A percentile compares a stretch with the other conserved stretches of the same genome.
Evolutionary conservation across 2,888 invertebrate genomes (phyloP).

Genomic region (Cheilosia vulpina): DNA sequence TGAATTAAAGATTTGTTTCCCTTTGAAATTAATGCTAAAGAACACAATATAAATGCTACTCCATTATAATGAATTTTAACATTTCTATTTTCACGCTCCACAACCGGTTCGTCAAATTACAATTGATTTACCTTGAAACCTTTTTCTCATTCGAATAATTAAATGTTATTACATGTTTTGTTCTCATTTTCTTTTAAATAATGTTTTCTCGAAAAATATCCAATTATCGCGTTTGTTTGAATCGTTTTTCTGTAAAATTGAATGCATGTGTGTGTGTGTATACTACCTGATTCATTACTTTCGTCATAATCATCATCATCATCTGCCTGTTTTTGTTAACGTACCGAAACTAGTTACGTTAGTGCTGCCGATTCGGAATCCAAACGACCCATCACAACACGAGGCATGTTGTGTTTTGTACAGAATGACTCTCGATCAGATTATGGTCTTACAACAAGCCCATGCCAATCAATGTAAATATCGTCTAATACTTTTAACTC

Average conservation of each 20-base stretch:
- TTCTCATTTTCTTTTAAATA: slow-evolving; percentile 2
- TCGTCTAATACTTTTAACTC: neutral
- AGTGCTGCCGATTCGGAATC: slow-evolving; percentile 93
- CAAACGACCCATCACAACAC: slow-evolving; percentile 94
- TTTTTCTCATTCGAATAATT: slow-evolving; percentile 32
- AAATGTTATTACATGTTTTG: neutral
- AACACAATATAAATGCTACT: neutral
- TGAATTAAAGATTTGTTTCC: slow-evolving; percentile 20
- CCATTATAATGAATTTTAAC: slow-evolving; percentile 53
- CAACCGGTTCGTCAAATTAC: slow-evolving; percentile 57
- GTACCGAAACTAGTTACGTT: slow-evolving; percentile 31
- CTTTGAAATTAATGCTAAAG: slow-evolving; percentile 11
- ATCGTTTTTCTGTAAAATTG: slow-evolving; percentile 68
- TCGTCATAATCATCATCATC: slow-evolving; percentile 48
- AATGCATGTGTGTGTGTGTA: slow-evolving; percentile 42
- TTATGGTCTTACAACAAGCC: slow-evolving; percentile 64
- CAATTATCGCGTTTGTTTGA: slow-evolving; percentile 40
- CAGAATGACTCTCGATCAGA: slow-evolving; percentile 84
- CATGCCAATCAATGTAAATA: slow-evolving; percentile 59
- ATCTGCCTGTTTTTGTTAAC: slow-evolving; percentile 26
- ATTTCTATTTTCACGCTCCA: slow-evolving; percentile 74
- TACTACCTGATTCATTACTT: slow-evolving; percentile 22
- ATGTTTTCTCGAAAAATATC: slow-evolving; percentile 10
- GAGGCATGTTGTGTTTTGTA: slow-evolving; percentile 95
- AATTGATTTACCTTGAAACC: slow-evolving; percentile 24